A percentile compares a stretch with the other conserved stretches of the same genome.
phyloP scores from a whole-genome alignment of 2,113 vertebrate genomes.

The Falco punctatus region DNA sequence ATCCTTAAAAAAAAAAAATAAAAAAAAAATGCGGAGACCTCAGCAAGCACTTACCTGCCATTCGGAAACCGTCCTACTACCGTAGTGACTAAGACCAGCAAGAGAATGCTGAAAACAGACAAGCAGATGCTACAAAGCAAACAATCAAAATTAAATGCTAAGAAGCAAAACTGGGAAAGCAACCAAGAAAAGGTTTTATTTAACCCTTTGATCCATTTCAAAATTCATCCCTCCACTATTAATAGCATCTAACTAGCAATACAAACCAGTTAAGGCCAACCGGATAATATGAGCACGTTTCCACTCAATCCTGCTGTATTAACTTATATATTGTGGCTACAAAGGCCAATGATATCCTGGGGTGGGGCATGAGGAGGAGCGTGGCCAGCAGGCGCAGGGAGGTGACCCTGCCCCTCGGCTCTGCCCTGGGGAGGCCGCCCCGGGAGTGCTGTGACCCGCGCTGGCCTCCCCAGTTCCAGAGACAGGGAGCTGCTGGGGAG shows the following conservation, averaged over 20 bases:
- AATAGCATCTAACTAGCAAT: neutral
- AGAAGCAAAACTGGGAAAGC: neutral
- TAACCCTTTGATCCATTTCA: neutral
- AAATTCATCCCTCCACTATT: neutral
- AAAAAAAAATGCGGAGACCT: neutral
- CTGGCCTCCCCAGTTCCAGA: too few relatives aligned
- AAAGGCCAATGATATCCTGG: too few relatives aligned
- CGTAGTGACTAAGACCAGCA: conserved; percentile 83
- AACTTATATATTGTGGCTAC: too few relatives aligned
- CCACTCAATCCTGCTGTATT: neutral
- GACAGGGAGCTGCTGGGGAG: too few relatives aligned
- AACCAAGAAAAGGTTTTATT: neutral
- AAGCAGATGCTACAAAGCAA: conserved; percentile 81
- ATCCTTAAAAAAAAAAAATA: neutral
- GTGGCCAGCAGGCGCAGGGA: too few relatives aligned
- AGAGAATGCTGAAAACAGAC: conserved; percentile 82
- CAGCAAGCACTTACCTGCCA: conserved; percentile 78
- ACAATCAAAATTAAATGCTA: neutral
- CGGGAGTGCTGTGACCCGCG: too few relatives aligned
- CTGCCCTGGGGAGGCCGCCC: too few relatives aligned
- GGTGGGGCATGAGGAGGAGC: too few relatives aligned
- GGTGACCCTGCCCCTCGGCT: too few relatives aligned
- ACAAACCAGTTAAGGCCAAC: neutral
- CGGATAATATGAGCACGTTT: neutral
- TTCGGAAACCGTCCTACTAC: conserved; percentile 86